Conservation (phyloP, 2,797 vertebrate genomes). For the Decapterus maruadsi region DNA sequence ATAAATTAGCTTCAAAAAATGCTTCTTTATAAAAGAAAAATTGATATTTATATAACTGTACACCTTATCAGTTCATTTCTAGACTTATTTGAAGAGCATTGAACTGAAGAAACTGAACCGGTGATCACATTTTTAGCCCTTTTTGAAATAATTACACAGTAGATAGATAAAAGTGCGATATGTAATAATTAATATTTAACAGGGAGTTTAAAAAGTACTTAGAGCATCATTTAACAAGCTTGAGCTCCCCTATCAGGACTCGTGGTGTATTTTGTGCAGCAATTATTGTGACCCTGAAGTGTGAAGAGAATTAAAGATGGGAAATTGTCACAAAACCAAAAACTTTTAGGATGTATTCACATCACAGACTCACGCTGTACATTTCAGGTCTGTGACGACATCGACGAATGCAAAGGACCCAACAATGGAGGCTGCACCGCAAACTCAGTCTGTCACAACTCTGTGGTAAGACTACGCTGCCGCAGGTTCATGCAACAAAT, state of each 20-base stretch:
- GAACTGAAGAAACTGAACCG: neutral
- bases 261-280: neutral
- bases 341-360: neutral
- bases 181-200: slow-evolving; percentile 1
- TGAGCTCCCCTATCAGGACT: neutral
- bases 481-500: neutral
- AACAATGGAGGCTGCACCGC: slow-evolving; percentile 91
- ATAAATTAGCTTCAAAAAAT: too few species aligned
- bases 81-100: neutral
- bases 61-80: neutral
- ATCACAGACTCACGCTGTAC: neutral
- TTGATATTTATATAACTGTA: too few species aligned
- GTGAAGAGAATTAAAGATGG: neutral
- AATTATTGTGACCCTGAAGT: neutral
- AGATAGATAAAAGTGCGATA: neutral
- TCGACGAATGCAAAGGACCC: slow-evolving; percentile 93
- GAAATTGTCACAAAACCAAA: slow-evolving; percentile 1
- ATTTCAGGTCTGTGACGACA: slow-evolving; percentile 87
- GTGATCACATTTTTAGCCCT: neutral
- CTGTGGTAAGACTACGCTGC: slow-evolving; percentile 86
- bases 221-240: neutral
- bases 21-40: too few species aligned
- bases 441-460: slow-evolving; percentile 96
- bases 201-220: slow-evolving; percentile 1
- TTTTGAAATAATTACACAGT: neutral